A percentile compares a stretch with the other conserved stretches of the same genome.
These are phyloP conservation scores for Acromyrmex echinatior DNA, from an alignment of 1,140 invertebrate genomes.

Conservation along the genomic window DNA sequence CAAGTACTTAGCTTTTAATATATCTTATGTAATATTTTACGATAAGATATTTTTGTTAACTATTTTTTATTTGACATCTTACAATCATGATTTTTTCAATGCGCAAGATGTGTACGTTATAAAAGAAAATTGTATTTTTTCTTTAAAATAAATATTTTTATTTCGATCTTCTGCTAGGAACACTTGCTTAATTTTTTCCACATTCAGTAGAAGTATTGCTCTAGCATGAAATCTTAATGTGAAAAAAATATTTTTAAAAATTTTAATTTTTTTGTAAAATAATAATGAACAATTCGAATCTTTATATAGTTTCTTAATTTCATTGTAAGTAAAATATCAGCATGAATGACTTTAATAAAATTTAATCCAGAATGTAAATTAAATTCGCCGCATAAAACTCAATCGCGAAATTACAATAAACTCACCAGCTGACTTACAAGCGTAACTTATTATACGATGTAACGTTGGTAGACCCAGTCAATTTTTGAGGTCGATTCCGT, in stretches of 20 bases:
- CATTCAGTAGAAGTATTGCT: neutral
- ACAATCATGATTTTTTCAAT: neutral
- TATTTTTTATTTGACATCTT: neutral
- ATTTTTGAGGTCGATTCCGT: slow-evolving; percentile 21
- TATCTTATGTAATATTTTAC: neutral
- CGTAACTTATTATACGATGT: slow-evolving; percentile 27
- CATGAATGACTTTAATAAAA: neutral
- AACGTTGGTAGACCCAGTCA: slow-evolving; percentile 24
- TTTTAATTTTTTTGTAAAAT: neutral
- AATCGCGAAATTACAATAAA: slow-evolving; percentile 7
- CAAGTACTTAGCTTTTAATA: neutral
- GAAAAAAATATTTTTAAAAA: neutral
- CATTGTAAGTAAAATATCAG: slow-evolving; percentile 8
- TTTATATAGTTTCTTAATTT: slow-evolving; percentile 1
- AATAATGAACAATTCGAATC: neutral
- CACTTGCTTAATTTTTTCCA: neutral
- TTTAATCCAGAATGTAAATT: neutral
- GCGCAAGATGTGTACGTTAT: neutral
- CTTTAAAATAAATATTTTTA: slow-evolving; percentile 10
- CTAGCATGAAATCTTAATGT: neutral
- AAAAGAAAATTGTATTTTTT: neutral
- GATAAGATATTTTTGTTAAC: neutral
- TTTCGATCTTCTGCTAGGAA: neutral
- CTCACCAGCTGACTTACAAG: slow-evolving; percentile 6
- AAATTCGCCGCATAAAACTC: neutral